A percentile compares a stretch with the other conserved stretches of the same genome.
Conservation (phyloP, 2,113 vertebrate genomes). For the Bubo scandiacus region DNA sequence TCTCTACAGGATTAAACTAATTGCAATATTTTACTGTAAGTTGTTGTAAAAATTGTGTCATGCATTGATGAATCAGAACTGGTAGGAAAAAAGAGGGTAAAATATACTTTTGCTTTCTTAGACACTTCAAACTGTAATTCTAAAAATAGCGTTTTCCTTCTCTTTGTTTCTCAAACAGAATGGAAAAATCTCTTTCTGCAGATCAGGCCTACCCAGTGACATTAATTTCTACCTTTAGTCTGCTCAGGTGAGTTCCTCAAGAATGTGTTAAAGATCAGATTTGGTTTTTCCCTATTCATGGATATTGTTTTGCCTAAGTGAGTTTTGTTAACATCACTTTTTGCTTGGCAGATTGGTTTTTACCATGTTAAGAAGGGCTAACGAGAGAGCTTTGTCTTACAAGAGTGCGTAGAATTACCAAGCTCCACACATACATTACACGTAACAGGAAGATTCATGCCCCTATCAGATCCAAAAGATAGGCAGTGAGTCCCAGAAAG, state of each 20-base stretch:
- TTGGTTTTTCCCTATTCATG: background rate
- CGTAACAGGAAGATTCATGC: background rate
- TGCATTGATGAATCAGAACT: background rate
- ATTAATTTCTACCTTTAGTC: background rate
- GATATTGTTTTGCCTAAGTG: background rate
- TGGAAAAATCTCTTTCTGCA: background rate
- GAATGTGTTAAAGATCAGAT: background rate
- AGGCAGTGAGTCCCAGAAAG: background rate
- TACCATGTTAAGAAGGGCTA: background rate
- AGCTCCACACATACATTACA: background rate
- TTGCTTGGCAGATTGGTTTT: background rate
- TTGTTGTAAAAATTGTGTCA: background rate
- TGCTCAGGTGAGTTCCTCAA: background rate
- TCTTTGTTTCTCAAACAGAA: background rate
- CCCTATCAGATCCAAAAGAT: background rate
- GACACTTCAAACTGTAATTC: background rate
- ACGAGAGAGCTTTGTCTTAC: background rate
- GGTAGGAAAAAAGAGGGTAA: background rate
- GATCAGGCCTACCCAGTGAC: background rate
- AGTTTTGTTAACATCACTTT: background rate
- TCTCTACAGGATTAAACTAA: slow-evolving; percentile 19
- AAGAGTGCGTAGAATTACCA: background rate
- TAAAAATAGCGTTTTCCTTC: background rate
- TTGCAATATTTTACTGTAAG: background rate
- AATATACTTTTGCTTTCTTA: background rate